Percentiles rank a stretch among this genome's conserved stretches.
Conservation (phyloP, 2,797 vertebrate genomes). For the Pitangus sulphuratus region DNA sequence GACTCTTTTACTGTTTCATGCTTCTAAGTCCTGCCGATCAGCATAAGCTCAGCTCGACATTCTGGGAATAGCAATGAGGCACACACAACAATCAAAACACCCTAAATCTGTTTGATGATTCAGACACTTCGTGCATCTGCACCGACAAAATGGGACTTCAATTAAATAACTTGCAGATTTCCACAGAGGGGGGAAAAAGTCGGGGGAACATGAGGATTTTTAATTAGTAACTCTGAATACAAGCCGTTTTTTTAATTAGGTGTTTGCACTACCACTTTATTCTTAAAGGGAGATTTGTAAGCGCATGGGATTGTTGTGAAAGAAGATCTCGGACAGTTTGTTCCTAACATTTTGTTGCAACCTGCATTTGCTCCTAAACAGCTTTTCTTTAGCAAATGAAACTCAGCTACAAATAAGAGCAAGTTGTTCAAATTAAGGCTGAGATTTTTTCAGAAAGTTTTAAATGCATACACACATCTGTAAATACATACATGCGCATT, state of each 20-base stretch:
- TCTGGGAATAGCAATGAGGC: slow-evolving; percentile 86
- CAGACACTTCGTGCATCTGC: slow-evolving; percentile 78
- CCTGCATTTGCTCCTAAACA: slow-evolving; percentile 44
- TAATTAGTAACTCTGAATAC: slow-evolving; percentile 78
- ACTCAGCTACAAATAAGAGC: background rate
- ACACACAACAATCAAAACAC: slow-evolving; percentile 79
- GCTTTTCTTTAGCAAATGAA: slow-evolving; percentile 43
- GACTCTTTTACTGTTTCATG: slow-evolving; percentile 79
- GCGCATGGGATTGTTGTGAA: slow-evolving; percentile 53
- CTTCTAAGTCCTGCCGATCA: slow-evolving; percentile 82
- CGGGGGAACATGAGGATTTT: slow-evolving; percentile 76
- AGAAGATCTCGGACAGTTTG: slow-evolving; percentile 44
- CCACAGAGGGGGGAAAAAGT: slow-evolving; percentile 71
- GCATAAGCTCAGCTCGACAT: slow-evolving; percentile 80
- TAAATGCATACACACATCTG: background rate
- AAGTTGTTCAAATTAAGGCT: background rate
- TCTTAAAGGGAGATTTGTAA: slow-evolving; percentile 67
- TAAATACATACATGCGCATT: background rate
- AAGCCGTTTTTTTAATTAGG: slow-evolving; percentile 75
- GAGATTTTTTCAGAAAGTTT: background rate
- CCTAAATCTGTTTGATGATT: slow-evolving; percentile 79
- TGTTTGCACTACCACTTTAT: slow-evolving; percentile 73
- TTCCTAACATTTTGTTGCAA: slow-evolving; percentile 65
- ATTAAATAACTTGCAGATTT: slow-evolving; percentile 79
- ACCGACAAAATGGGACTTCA: slow-evolving; percentile 76